These are phyloP conservation scores for Nomada fucata DNA, from an alignment of 2,888 invertebrate species.

Conservation along the genomic window DNA sequence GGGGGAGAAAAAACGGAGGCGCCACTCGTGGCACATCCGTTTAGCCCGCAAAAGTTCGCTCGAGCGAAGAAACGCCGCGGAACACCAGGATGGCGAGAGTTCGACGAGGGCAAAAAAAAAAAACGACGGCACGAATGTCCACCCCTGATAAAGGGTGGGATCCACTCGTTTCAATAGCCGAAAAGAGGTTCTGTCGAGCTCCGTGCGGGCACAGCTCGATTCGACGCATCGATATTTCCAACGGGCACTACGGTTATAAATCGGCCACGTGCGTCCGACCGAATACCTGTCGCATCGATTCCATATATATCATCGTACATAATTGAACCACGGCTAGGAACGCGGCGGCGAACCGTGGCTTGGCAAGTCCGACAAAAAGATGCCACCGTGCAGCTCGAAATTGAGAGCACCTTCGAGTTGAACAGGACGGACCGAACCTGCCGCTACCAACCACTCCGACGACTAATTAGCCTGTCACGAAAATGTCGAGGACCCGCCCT, in stretches of 20 bases:
- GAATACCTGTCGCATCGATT: constrained; percentile 24
- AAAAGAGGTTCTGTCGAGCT: constrained; percentile 23
- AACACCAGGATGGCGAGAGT: not conserved
- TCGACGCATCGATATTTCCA: not conserved
- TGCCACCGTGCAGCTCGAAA: no score
- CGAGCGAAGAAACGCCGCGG: not conserved
- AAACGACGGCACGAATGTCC: not conserved
- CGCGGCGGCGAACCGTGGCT: not conserved
- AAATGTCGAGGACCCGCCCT: not conserved
- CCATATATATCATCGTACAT: constrained; percentile 13
- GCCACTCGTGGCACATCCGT: not conserved
- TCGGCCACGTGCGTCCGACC: constrained; percentile 6
- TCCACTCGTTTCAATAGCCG: constrained; percentile 21
- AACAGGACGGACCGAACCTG: no score
- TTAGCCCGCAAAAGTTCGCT: not conserved
- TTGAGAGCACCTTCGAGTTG: no score
- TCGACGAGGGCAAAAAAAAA: not conserved
- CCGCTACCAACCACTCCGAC: not conserved
- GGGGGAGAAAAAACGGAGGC: not conserved
- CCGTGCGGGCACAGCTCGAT: not conserved
- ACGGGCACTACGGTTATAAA: constrained; percentile 19
- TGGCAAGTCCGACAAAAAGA: not conserved
- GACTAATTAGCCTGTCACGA: constrained; percentile 23
- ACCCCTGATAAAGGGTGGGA: not conserved
- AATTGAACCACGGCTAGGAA: not conserved